Evolutionary conservation across 2,113 vertebrate genomes (phyloP), one percentile per base, ranked within the genome.

Genomic region (Litocranius walleri): DNA sequence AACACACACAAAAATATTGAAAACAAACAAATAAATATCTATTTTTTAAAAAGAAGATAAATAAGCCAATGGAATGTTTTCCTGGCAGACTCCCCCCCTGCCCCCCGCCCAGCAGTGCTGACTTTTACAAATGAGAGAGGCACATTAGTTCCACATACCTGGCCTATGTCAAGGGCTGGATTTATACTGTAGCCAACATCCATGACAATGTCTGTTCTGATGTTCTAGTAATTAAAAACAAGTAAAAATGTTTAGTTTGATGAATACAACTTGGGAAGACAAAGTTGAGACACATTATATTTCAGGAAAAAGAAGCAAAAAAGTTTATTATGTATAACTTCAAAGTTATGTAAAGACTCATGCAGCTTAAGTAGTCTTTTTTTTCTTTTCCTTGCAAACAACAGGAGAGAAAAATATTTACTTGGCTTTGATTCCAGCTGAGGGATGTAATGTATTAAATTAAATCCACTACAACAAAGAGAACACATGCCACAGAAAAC

Each of bases 81-180:
- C 36, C 62, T 52, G 16, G 11, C 1, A 93, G 81, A 81, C 3
- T 17, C 48, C 48, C 48, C 48, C 3, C 12, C 48, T 3, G 12
- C 3, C 52, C 52, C 50, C 29, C n/a, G n/a, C 52, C 25, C 0
- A 21, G 21, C 27, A 59, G 52, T 40, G 61, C 1, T 64, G 82
- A 17, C 3, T 67, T 92, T 89, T 0, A 97, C 54, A 95, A 91
- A 95, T 0, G 81, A 40, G 88, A 4, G 7, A 94, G 33, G 25
- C 16, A 90, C 82, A 61, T 74, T 50, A 45, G 90, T 90, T 48
- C 23, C 43, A 98, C 98, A 4, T 98, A 99, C 99, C 99, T 99
- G 99, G 56, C 99, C 99, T 62, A 99, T 99, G 98, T 99, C 99
- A 93, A 99, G 98, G 36, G 99, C 99, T 17, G 99, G 99, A 94